Conservation (phyloP, 2,888 invertebrate genomes). For the Acheta domesticus region DNA sequence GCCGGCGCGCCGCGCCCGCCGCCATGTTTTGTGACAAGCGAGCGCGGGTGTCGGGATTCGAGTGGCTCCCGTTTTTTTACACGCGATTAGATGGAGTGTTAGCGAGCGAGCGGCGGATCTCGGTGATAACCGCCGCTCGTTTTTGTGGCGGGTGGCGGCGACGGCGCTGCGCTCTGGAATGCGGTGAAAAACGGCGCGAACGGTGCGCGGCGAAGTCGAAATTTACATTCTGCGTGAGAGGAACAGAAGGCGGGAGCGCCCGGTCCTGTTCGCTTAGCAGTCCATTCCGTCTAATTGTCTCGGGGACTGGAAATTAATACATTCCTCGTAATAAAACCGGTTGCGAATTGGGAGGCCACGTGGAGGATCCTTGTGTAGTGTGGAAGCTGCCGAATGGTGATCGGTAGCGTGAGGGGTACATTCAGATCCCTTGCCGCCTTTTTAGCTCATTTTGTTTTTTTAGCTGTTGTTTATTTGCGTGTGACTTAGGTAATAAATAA, state of each 20-base stretch:
- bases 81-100: too few species aligned
- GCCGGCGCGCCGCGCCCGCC: too few species aligned
- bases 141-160: too few species aligned
- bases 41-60: too few species aligned
- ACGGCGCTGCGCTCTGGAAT: background rate
- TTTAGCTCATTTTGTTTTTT: too few species aligned
- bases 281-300: slow-evolving; percentile 5
- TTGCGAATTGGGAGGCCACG: background rate
- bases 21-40: too few species aligned
- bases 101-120: too few species aligned
- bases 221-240: background rate
- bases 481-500: too few species aligned
- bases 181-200: background rate
- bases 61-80: too few species aligned
- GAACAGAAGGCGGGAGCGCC: background rate
- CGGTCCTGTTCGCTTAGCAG: background rate
- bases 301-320: background rate
- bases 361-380: background rate
- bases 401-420: background rate
- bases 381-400: background rate
- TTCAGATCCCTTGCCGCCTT: too few species aligned
- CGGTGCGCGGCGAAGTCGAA: background rate
- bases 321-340: slow-evolving; percentile 18
- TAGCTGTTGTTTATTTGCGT: too few species aligned
- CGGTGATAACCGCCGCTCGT: too few species aligned